These are phyloP conservation scores for Heterodera schachtii DNA, from an alignment of 1,140 invertebrate genomes.

Conservation along the genomic window DNA sequence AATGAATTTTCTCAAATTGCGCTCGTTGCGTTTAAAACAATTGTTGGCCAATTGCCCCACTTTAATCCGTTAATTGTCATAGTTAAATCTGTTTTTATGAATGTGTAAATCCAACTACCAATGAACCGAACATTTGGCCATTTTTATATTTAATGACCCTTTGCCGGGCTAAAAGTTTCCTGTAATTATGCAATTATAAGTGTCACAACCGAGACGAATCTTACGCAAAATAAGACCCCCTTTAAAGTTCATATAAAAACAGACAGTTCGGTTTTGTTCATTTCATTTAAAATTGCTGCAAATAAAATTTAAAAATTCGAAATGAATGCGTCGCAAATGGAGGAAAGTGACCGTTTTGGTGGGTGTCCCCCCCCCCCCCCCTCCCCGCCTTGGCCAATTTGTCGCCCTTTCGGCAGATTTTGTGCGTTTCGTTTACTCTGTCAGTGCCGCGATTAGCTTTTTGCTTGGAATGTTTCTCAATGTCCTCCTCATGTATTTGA, in stretches of 20 bases:
- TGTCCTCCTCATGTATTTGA: constrained; percentile 10
- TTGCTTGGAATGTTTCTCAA: constrained; percentile 24
- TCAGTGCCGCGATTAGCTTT: constrained; percentile 18
- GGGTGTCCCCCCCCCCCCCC: not conserved
- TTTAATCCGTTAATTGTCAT: no score
- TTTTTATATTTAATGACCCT: not conserved
- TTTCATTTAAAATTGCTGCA: not conserved
- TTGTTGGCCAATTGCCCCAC: no score
- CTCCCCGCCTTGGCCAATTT: not conserved
- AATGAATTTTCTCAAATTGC: no score
- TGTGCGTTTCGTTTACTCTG: constrained; percentile 10
- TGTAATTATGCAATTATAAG: not conserved
- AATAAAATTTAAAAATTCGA: not conserved
- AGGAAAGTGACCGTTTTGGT: not conserved
- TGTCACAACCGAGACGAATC: not conserved
- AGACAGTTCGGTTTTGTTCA: not conserved
- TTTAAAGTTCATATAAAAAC: no score
- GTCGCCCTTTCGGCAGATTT: not conserved
- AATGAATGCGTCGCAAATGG: not conserved
- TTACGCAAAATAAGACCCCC: no score
- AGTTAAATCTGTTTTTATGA: not conserved
- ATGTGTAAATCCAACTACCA: not conserved
- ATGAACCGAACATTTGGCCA: not conserved
- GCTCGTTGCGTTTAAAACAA: no score
- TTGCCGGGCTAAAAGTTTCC: not conserved